Percentiles rank a stretch among this genome's conserved stretches.
Evolutionary conservation across 2,888 invertebrate species (phyloP).

Genomic region (Hoplodrina ambigua): DNA sequence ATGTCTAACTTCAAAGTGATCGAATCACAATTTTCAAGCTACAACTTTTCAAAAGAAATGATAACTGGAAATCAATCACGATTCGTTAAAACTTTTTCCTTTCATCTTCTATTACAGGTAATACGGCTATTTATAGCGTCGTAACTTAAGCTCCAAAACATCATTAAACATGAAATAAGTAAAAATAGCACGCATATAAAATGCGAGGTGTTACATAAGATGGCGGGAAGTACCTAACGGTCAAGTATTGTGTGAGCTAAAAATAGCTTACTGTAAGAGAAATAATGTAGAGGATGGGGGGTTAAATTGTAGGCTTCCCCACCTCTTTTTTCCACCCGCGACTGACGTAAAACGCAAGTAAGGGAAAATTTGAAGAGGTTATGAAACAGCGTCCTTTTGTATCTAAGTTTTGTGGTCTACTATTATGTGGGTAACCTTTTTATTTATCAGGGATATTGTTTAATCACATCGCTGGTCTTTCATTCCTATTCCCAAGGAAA

Average conservation of each 20-base stretch:
- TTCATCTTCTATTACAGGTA: constrained; percentile 13
- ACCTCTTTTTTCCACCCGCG: neutral
- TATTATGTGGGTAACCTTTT: neutral
- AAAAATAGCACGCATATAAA: constrained; percentile 26
- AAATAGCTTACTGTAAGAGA: constrained; percentile 26
- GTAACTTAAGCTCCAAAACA: constrained; percentile 16
- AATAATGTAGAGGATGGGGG: constrained; percentile 26
- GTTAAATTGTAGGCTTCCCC: neutral
- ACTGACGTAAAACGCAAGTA: constrained; percentile 17
- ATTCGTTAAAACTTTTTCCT: constrained; percentile 7
- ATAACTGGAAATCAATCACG: constrained; percentile 29
- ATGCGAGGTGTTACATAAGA: constrained; percentile 4
- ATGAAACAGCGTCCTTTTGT: constrained; percentile 5
- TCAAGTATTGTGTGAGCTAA: constrained; percentile 27
- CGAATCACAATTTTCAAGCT: neutral
- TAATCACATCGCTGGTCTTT: neutral
- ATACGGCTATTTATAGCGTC: constrained; percentile 14
- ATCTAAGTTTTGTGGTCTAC: constrained; percentile 13
- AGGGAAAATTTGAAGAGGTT: constrained; percentile 25
- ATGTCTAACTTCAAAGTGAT: constrained; percentile 8
- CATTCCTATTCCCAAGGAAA: neutral
- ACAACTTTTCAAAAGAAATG: neutral
- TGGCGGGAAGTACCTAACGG: neutral
- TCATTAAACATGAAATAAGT: constrained; percentile 5
- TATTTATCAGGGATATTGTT: neutral